Evolutionary conservation across 2,797 vertebrate genomes (phyloP).

Genomic region (Cetoscarus ocellatus): DNA sequence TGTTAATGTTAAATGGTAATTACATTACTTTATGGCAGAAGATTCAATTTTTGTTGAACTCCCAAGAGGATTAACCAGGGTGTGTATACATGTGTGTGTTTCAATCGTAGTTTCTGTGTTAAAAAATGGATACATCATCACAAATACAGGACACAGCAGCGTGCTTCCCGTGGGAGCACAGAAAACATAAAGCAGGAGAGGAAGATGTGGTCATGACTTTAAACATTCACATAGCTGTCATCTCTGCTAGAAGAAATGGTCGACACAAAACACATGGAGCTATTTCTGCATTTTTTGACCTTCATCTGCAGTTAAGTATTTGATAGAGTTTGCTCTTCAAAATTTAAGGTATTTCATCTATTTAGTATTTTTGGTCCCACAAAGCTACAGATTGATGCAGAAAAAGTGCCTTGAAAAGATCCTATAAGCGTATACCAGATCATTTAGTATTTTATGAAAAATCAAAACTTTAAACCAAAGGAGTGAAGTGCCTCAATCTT

Average conservation of each 20-base stretch:
- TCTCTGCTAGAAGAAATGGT: slow-evolving; percentile 2
- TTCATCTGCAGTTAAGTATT: background rate
- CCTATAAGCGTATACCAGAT: too few relatives aligned
- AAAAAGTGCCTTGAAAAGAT: too few relatives aligned
- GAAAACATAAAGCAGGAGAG: slow-evolving; percentile 17
- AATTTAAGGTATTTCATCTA: background rate
- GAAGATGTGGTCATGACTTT: slow-evolving; percentile 34
- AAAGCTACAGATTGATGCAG: too few relatives aligned
- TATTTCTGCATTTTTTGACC: background rate
- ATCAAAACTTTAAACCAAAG: too few relatives aligned
- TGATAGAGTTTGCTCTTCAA: background rate
- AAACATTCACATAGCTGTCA: slow-evolving; percentile 32
- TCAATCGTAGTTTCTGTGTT: background rate
- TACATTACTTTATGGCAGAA: too few relatives aligned
- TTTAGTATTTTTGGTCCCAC: too few relatives aligned
- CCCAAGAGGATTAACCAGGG: too few relatives aligned
- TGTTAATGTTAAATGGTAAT: too few relatives aligned
- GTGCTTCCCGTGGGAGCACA: slow-evolving; percentile 53
- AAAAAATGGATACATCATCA: slow-evolving; percentile 25
- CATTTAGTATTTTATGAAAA: too few relatives aligned
- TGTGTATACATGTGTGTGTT: too few relatives aligned
- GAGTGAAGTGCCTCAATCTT: too few relatives aligned
- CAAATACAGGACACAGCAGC: slow-evolving; percentile 52
- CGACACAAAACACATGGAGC: background rate
- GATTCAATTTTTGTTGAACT: too few relatives aligned